Conservation (phyloP, 2,797 vertebrate species). For the Anniella stebbinsi region DNA sequence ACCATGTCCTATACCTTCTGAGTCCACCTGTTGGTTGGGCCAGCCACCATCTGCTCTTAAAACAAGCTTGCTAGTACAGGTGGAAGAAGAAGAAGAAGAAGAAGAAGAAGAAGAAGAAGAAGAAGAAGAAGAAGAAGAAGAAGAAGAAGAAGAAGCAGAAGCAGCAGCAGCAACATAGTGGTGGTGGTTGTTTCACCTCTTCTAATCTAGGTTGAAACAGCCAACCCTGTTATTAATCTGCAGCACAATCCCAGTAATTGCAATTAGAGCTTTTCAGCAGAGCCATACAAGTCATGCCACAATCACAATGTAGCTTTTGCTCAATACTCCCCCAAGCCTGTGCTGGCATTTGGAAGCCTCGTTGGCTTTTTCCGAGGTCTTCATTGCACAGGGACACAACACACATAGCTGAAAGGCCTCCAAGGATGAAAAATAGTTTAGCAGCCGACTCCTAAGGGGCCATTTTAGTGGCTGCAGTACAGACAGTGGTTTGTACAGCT, state of each 20-base stretch:
- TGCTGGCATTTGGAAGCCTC: neutral
- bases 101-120: too few species aligned
- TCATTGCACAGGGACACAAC: neutral
- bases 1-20: too few species aligned
- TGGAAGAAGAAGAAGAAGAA: too few species aligned
- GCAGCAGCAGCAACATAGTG: too few species aligned
- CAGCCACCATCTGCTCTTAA: neutral
- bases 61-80: neutral
- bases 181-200: neutral
- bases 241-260: neutral
- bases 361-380: neutral
- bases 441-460: neutral
- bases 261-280: neutral
- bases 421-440: slow-evolving; percentile 18
- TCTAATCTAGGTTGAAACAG: neutral
- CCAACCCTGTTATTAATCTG: neutral
- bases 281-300: neutral
- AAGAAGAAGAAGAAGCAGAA: too few species aligned
- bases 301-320: neutral
- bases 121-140: too few species aligned
- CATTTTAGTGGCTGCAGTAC: neutral
- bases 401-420: neutral
- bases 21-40: neutral
- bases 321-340: neutral
- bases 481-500: slow-evolving; percentile 35